Percentiles rank a stretch among this genome's conserved stretches.
These are phyloP conservation scores for Sebastes trivittatus DNA, from an alignment of 2,797 vertebrate genomes.

Conservation along the genomic window DNA sequence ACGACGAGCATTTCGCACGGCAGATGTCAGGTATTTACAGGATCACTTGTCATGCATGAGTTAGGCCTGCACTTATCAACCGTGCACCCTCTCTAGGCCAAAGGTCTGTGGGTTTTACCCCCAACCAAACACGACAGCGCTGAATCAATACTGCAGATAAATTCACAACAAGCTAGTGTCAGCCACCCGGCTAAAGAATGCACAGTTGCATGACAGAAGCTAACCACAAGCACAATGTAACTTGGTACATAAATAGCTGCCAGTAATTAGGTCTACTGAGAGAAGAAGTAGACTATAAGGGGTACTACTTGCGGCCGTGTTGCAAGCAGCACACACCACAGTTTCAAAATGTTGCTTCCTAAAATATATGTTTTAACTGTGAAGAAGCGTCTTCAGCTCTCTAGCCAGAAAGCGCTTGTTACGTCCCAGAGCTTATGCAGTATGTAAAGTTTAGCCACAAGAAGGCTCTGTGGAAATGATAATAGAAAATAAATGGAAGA, in stretches of 20 bases:
- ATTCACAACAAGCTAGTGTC: neutral
- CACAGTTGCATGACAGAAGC: neutral
- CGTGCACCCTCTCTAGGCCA: neutral
- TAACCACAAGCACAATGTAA: neutral
- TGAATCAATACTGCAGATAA: constrained; percentile 18
- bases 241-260: neutral
- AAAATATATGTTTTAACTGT: neutral
- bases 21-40: constrained; percentile 22
- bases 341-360: constrained; percentile 9
- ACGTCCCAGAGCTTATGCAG: neutral
- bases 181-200: neutral
- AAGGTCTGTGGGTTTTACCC: constrained; percentile 16
- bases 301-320: neutral
- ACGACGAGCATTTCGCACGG: constrained; percentile 16
- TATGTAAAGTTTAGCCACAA: neutral
- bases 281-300: too few relatives aligned
- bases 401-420: neutral
- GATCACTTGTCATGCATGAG: constrained; percentile 18
- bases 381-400: neutral
- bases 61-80: neutral
- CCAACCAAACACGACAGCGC: constrained; percentile 4
- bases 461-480: neutral
- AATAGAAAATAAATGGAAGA: neutral
- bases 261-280: neutral
- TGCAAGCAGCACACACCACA: neutral